phyloP scores from a whole-genome alignment of 2,888 invertebrate species.

The Oligia strigilis region DNA sequence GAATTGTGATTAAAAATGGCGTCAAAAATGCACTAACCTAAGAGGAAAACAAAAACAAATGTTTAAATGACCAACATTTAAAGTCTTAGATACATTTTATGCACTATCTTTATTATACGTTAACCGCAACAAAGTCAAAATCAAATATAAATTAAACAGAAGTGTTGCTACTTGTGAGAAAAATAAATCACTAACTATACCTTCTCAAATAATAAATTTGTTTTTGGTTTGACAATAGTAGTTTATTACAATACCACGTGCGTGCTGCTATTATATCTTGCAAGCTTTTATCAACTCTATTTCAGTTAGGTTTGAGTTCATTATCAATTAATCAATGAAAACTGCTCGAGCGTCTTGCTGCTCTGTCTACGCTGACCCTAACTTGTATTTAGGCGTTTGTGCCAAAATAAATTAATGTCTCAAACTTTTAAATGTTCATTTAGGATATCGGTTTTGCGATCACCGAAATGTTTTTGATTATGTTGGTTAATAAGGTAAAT shows the following conservation, averaged over 20 bases:
- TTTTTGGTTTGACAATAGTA: background rate
- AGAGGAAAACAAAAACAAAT: too few species aligned
- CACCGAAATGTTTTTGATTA: slow-evolving; percentile 30
- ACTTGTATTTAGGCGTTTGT: slow-evolving; percentile 37
- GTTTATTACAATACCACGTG: background rate
- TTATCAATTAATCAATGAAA: background rate
- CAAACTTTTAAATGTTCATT: slow-evolving; percentile 55
- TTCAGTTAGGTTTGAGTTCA: background rate
- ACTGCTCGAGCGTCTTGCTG: background rate
- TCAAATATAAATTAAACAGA: background rate
- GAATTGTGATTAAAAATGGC: too few species aligned
- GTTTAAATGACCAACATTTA: too few species aligned
- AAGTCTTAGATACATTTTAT: too few species aligned
- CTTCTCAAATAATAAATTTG: background rate
- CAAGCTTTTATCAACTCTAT: background rate
- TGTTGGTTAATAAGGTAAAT: slow-evolving; percentile 40
- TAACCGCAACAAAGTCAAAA: background rate
- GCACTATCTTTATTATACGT: too few species aligned
- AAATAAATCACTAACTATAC: background rate
- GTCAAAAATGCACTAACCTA: too few species aligned
- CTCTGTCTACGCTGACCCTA: slow-evolving; percentile 1
- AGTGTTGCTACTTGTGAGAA: background rate
- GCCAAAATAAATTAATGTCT: slow-evolving; percentile 57
- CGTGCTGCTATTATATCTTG: background rate
- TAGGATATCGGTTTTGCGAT: slow-evolving; percentile 49